Percentiles rank a stretch among this genome's conserved stretches.
Evolutionary conservation across 1,140 invertebrate species (phyloP).

Genomic region (Metaphire vulgaris): DNA sequence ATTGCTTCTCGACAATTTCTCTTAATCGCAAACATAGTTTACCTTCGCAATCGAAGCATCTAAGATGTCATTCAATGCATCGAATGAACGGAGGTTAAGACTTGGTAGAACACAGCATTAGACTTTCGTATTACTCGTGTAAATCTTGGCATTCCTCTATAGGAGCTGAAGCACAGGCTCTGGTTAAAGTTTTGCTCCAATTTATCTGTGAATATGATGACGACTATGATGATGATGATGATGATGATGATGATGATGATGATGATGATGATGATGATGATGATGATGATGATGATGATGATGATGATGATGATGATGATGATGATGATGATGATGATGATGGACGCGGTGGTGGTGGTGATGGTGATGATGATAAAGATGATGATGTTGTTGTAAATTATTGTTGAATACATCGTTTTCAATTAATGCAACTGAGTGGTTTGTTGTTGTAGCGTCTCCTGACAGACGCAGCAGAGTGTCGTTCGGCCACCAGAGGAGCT

Average conservation of each 20-base stretch:
- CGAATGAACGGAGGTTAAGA: too few species aligned
- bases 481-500: slow-evolving; percentile 6
- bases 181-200: too few species aligned
- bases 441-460: background rate
- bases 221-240: background rate
- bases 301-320: slow-evolving; percentile 6
- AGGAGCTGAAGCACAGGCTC: too few species aligned
- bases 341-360: background rate
- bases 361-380: background rate
- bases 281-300: slow-evolving; percentile 2
- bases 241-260: slow-evolving; percentile 3
- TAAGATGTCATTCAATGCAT: too few species aligned
- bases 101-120: too few species aligned
- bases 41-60: too few species aligned
- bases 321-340: slow-evolving; percentile 3
- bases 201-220: background rate
- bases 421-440: background rate
- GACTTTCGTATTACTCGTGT: too few species aligned
- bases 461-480: slow-evolving; percentile 9
- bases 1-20: too few species aligned
- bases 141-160: too few species aligned
- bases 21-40: too few species aligned
- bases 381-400: background rate
- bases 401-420: background rate
- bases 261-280: slow-evolving; percentile 2